Evolutionary conservation across 1,140 invertebrate species (phyloP), one percentile per base, ranked within the genome.

Genomic region (Drosophila hydei): DNA sequence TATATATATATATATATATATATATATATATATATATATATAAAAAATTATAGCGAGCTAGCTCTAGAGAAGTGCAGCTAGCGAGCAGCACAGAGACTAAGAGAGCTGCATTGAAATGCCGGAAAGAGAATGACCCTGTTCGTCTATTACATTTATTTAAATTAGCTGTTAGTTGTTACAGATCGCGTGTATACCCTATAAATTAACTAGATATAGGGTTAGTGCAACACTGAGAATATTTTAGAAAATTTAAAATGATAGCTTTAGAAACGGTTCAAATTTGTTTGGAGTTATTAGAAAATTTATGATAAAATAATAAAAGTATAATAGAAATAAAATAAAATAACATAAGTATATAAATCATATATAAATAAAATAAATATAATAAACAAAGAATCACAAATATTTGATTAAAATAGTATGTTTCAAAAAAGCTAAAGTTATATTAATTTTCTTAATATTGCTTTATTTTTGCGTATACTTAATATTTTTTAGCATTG

Each of bases 91-190:
- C 25, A 54, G 40, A 40, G n/a, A 69, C 16, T 43, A 9, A 33
- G 40, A 18, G 19, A 12, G 59, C 4, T 7, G 16, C 14, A 50
- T 18, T 33, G 45, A 63, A 30, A 60, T 77, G 72, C 77, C 77
- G 77, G 77, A 80, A 79, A 79, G 77, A 60, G 59, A 80, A 43
- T 25, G 72, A 72, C 61, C 48, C 61, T 63, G 61, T 54, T 63
- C 59, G 30, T 45, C 50, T 65, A 69, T 38, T 61, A 63, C 21
- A 72, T 40, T 40, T 51, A 36, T 38, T 56, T 45, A 12, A 19
- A 4, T 30, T 50, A 43, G 38, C 40, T 51, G 59, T 23, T 21
- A 36, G 50, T 18, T 7, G 19, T 5, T 21, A 36, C 5, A 52
- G 50, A 52, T 21, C 50, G 14, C n/a, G 18, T 21, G 11, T 11